Conservation (phyloP, 1,140 invertebrate genomes). For the Zaprionus taronus region DNA sequence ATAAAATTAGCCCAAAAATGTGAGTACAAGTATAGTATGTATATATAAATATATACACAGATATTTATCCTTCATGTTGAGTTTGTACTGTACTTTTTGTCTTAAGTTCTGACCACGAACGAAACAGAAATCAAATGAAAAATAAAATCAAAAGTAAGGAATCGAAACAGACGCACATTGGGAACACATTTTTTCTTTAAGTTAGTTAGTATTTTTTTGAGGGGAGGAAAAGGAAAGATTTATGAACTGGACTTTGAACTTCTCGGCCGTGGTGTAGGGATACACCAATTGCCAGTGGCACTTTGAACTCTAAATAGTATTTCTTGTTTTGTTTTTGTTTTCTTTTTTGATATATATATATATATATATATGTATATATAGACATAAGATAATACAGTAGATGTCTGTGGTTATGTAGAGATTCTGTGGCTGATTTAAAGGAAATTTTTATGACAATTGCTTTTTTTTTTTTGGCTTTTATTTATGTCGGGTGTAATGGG, state of each 20-base stretch:
- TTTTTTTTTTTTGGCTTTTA: slow-evolving; percentile 6
- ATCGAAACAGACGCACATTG: slow-evolving; percentile 25
- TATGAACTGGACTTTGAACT: slow-evolving; percentile 4
- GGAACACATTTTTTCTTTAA: slow-evolving; percentile 26
- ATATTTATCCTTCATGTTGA: slow-evolving; percentile 25
- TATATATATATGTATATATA: slow-evolving; percentile 5
- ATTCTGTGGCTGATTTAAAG: slow-evolving; percentile 21
- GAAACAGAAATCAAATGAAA: slow-evolving; percentile 6
- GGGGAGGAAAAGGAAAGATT: neutral
- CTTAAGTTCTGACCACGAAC: slow-evolving; percentile 16
- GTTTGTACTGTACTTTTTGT: slow-evolving; percentile 45
- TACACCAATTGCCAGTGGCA: slow-evolving; percentile 21
- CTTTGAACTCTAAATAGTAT: slow-evolving; percentile 9
- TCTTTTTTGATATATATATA: neutral
- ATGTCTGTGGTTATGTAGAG: slow-evolving; percentile 39
- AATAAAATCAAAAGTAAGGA: slow-evolving; percentile 4
- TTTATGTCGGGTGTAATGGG: slow-evolving; percentile 15
- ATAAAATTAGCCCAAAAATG: slow-evolving; percentile 39
- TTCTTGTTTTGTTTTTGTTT: slow-evolving; percentile 10
- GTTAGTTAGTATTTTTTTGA: slow-evolving; percentile 7
- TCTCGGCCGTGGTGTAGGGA: neutral
- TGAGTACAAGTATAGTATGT: slow-evolving; percentile 41
- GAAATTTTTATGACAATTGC: slow-evolving; percentile 2
- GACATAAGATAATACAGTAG: slow-evolving; percentile 24
- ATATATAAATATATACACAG: slow-evolving; percentile 2